Evolutionary conservation across 64 coral and sea anemone species (phyloP), one percentile per base, ranked within the genome.

Genomic region (Stylophora pistillata): DNA sequence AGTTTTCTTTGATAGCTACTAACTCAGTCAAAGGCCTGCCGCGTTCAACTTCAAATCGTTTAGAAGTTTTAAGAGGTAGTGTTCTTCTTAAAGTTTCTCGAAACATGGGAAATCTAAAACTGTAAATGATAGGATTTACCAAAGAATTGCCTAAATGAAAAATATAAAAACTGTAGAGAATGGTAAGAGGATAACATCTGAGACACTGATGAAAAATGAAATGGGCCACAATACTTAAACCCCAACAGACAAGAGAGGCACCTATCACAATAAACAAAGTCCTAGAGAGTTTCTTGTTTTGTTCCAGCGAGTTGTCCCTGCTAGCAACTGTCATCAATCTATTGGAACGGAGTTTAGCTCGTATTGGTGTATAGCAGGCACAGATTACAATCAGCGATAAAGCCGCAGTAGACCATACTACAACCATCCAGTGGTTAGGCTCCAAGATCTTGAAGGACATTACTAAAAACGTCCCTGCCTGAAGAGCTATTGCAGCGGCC

Each of bases 131-230:
- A 47, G 73, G 37, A 20, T 76, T 76, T 2, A 76, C 37, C 17
- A 76, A 17, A 76, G 73, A 76, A 76, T 76, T 76, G 73, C 33
- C 37, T 18, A 76, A 18, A 76, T 52, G 33, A 17, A 76, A 76
- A 9, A 47, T 54, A 11, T 5, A 11, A 76, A 53, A 76, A 76
- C 41, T 76, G 18, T 53, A 52, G 10, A 10, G 16, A 4, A 76
- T 17, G 53, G 20, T 18, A 2, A 5, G 12, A 53, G 33, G 20
- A 23, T 53, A 31, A 34, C 33, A 41, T 1, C 23, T 21, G 9
- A 18, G 11, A 53, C 37, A 53, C 33, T 23, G 9, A 41, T 47
- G 15, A 52, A 15, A 7, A 11, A 18, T 52, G 32, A 10, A 47
- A 20, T 47, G 34, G 18, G 52, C 32, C 1, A 16, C 73, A 18